Evolutionary conservation across 2,113 vertebrate genomes (phyloP).

Genomic region (Corythaeola cristata): DNA sequence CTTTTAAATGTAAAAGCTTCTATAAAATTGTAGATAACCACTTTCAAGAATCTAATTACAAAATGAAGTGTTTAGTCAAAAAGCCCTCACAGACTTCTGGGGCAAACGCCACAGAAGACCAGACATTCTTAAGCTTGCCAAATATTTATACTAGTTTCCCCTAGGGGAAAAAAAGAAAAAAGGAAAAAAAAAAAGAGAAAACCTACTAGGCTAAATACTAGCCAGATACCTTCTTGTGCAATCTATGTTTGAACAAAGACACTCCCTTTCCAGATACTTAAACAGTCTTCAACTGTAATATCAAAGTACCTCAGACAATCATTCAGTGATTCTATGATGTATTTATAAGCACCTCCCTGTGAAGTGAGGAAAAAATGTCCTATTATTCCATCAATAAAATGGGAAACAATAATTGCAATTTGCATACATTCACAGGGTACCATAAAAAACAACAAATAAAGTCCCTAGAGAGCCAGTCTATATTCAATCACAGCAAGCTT

Average conservation of each 20-base stretch:
- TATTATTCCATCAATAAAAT: neutral
- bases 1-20: neutral
- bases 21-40: neutral
- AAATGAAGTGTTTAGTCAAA: neutral
- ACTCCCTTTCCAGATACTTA: neutral
- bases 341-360: neutral
- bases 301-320: neutral
- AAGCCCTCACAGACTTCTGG: neutral
- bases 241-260: constrained; percentile 1
- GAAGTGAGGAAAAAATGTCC: neutral
- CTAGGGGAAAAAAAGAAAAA: neutral
- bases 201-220: neutral
- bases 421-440: neutral
- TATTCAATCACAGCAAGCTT: neutral
- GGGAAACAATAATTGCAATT: neutral
- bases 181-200: neutral
- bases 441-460: neutral
- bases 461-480: neutral
- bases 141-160: neutral
- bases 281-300: neutral
- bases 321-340: neutral
- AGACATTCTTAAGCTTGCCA: neutral
- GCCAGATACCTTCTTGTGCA: neutral
- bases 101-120: neutral
- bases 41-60: neutral